Evolutionary conservation across 1,140 invertebrate species (phyloP).

Genomic region (Mamestra configurata): DNA sequence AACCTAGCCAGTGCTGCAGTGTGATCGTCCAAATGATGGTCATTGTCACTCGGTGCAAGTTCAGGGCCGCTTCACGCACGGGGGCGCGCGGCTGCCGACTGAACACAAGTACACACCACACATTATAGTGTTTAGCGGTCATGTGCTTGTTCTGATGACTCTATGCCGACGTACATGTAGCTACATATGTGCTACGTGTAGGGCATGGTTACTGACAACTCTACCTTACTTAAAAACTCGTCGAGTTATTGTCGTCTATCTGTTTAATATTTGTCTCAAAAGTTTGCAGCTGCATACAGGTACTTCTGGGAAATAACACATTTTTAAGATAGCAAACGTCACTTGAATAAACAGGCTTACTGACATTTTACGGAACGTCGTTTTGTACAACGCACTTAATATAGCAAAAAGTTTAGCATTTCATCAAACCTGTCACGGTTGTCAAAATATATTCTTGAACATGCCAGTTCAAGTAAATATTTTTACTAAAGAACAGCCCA

Average conservation of each 20-base stretch:
- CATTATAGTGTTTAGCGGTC: conserved; percentile 34
- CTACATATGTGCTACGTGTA: too few relatives aligned
- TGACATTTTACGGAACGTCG: background rate
- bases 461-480: too few relatives aligned
- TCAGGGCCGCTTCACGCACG: conserved; percentile 25
- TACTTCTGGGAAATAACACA: too few relatives aligned
- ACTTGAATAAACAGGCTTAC: too few relatives aligned
- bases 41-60: conserved; percentile 24
- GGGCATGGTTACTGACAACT: too few relatives aligned
- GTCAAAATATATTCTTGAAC: background rate
- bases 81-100: conserved; percentile 10
- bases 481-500: too few relatives aligned
- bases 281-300: too few relatives aligned
- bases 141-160: background rate
- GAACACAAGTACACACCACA: conserved; percentile 16
- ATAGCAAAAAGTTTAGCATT: background rate
- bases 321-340: too few relatives aligned
- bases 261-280: too few relatives aligned
- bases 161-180: background rate
- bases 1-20: background rate
- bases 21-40: conserved; percentile 24
- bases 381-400: background rate
- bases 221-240: too few relatives aligned
- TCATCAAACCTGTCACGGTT: background rate
- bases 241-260: too few relatives aligned